Percentiles rank a stretch among this genome's conserved stretches.
These are phyloP conservation scores for Epicampocera succincta DNA, from an alignment of 2,888 invertebrate species.

Conservation along the genomic window DNA sequence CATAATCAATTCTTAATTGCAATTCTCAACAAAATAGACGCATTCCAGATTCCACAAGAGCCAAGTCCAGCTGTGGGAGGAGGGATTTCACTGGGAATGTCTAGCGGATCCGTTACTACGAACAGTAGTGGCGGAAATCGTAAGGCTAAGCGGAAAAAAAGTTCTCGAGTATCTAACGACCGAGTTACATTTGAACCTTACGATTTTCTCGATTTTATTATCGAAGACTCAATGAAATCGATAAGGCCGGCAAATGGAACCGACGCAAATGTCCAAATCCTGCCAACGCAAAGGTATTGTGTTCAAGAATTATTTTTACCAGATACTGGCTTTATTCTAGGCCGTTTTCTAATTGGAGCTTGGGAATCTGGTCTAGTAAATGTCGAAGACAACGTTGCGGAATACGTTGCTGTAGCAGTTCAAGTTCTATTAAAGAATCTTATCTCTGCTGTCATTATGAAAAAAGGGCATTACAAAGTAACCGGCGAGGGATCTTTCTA, in stretches of 20 bases:
- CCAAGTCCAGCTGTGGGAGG: slow-evolving; percentile 39
- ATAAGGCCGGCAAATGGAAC: slow-evolving; percentile 76
- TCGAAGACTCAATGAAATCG: slow-evolving; percentile 81
- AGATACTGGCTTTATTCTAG: slow-evolving; percentile 91
- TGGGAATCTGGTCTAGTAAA: slow-evolving; percentile 95
- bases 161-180: slow-evolving; percentile 82
- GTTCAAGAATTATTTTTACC: slow-evolving; percentile 91
- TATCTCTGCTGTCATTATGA: slow-evolving; percentile 89
- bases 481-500: slow-evolving; percentile 87
- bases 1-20: slow-evolving; percentile 93
- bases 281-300: slow-evolving; percentile 83
- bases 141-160: slow-evolving; percentile 83
- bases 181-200: slow-evolving; percentile 85
- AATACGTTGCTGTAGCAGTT: slow-evolving; percentile 90
- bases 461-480: slow-evolving; percentile 90
- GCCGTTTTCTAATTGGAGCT: slow-evolving; percentile 91
- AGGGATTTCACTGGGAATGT: slow-evolving; percentile 2
- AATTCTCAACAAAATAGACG: slow-evolving; percentile 87
- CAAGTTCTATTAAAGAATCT: slow-evolving; percentile 92
- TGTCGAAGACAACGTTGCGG: slow-evolving; percentile 91
- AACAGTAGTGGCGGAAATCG: slow-evolving; percentile 71
- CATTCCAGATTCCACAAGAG: slow-evolving; percentile 75
- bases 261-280: slow-evolving; percentile 75
- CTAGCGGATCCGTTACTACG: slow-evolving; percentile 13
- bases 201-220: slow-evolving; percentile 84